Evolutionary conservation across 2,797 vertebrate genomes (phyloP).

Genomic region (Oryzias sinensis): DNA sequence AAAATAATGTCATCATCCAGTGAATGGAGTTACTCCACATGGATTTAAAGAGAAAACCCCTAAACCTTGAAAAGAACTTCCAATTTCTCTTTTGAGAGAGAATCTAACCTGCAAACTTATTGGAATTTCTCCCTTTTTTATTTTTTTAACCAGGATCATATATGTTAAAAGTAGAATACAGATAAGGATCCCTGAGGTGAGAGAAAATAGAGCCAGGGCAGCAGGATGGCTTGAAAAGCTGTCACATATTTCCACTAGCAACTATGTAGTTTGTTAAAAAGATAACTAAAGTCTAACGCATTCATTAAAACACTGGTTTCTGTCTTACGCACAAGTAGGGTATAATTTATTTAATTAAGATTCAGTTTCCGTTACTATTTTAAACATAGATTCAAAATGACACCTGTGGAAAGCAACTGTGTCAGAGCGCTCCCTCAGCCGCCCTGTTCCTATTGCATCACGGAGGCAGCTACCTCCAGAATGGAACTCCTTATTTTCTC

Average conservation of each 20-base stretch:
- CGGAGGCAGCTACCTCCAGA: constrained; percentile 65
- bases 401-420: constrained; percentile 18
- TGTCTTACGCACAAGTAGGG: too few species aligned
- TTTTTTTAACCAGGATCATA: not conserved
- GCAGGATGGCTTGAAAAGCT: not conserved
- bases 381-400: constrained; percentile 6
- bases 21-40: too few species aligned
- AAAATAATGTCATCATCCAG: too few species aligned
- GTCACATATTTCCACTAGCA: not conserved
- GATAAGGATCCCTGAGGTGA: constrained; percentile 25
- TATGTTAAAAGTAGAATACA: constrained; percentile 23
- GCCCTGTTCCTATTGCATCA: constrained; percentile 65
- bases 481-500: constrained; percentile 75
- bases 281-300: too few species aligned
- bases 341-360: not conserved
- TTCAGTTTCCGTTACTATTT: constrained; percentile 1
- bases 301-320: too few species aligned
- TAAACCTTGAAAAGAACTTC: too few species aligned
- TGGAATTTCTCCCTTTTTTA: not conserved
- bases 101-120: constrained; percentile 13
- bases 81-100: not conserved
- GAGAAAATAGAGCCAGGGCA: constrained; percentile 5
- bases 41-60: too few species aligned
- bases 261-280: not conserved
- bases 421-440: constrained; percentile 31